These are phyloP conservation scores for Brachypterus glaber DNA, from an alignment of 2,888 invertebrate genomes.

Conservation along the genomic window DNA sequence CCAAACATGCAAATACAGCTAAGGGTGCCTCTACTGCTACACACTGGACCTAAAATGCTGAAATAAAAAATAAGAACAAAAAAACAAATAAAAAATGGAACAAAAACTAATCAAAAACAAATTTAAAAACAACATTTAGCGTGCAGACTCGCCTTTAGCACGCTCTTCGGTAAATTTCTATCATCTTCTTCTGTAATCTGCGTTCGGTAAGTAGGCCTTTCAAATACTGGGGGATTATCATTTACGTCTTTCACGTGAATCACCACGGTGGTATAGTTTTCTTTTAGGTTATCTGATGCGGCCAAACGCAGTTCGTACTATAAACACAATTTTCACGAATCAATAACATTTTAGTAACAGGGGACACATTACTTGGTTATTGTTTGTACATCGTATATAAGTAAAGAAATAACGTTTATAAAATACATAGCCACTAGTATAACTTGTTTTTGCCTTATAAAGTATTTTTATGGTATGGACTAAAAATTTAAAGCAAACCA, in stretches of 20 bases:
- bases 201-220: conserved; percentile 86
- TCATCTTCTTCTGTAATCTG: conserved; percentile 95
- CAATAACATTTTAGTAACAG: no score
- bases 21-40: background rate
- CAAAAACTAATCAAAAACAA: conserved; percentile 5
- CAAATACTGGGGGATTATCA: conserved; percentile 96
- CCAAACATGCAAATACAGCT: background rate
- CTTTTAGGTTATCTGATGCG: conserved; percentile 92
- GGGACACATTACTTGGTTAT: no score
- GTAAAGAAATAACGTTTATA: no score
- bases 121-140: no score
- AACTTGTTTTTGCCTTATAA: no score
- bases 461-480: no score
- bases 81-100: conserved; percentile 15
- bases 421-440: no score
- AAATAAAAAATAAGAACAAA: conserved; percentile 19
- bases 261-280: conserved; percentile 93
- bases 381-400: no score
- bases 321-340: no score
- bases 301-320: conserved; percentile 91
- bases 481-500: no score
- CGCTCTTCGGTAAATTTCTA: conserved; percentile 85
- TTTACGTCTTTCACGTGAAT: conserved; percentile 97
- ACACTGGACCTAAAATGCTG: no score
- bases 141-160: conserved; percentile 62